These are phyloP conservation scores for Gibbula magus DNA, from an alignment of 2,888 invertebrate species.

Conservation along the genomic window DNA sequence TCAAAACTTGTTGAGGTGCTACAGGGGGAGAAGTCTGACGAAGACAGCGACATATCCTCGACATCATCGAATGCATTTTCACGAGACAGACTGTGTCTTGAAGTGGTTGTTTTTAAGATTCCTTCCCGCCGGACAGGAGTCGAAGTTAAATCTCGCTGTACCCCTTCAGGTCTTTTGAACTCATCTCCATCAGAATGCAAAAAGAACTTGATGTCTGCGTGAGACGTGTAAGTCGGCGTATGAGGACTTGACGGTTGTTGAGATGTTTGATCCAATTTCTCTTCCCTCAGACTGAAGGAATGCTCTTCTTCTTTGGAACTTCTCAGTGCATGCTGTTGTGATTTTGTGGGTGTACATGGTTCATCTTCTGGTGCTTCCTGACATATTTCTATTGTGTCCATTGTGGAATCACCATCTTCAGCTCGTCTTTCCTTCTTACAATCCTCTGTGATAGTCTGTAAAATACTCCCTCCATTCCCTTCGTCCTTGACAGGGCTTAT, in stretches of 20 bases:
- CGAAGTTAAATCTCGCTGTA: slow-evolving; percentile 13
- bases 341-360: not conserved
- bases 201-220: not conserved
- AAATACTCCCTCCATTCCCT: not conserved
- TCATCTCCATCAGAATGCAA: not conserved
- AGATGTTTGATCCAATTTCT: not conserved
- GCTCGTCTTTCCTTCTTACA: not conserved
- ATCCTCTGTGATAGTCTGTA: slow-evolving; percentile 11
- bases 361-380: not conserved
- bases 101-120: not conserved
- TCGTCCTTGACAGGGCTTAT: slow-evolving; percentile 16
- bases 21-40: slow-evolving; percentile 60
- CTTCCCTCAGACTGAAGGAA: slow-evolving; percentile 6
- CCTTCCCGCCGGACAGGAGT: not conserved
- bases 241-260: slow-evolving; percentile 12
- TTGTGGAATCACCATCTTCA: not conserved
- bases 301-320: slow-evolving; percentile 1
- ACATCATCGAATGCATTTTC: slow-evolving; percentile 49
- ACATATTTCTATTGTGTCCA: not conserved
- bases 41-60: slow-evolving; percentile 56
- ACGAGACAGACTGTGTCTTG: slow-evolving; percentile 20
- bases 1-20: slow-evolving; percentile 53
- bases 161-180: slow-evolving; percentile 10
- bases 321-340: not conserved
- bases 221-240: not conserved